Percentiles rank a stretch among this genome's conserved stretches.
These are phyloP conservation scores for Apteryx mantelli DNA, from an alignment of 2,113 vertebrate species.

Conservation along the genomic window DNA sequence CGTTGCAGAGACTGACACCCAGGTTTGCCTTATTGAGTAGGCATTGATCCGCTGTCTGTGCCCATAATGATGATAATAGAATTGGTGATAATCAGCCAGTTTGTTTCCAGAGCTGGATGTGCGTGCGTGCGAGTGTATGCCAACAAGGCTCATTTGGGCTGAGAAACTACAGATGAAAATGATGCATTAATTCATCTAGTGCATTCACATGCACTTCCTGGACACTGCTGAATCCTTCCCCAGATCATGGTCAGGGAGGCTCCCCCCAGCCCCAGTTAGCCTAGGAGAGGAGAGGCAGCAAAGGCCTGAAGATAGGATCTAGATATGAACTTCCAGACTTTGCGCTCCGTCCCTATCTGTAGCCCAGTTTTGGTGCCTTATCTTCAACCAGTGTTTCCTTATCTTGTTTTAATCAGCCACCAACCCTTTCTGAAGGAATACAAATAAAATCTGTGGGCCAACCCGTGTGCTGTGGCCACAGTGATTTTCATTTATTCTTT, in stretches of 20 bases:
- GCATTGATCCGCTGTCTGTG: slow-evolving; percentile 21
- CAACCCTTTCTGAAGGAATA: background rate
- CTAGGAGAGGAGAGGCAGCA: accelerated
- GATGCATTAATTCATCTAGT: background rate
- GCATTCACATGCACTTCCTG: background rate
- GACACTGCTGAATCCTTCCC: background rate
- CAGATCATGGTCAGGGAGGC: accelerated
- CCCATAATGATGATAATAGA: background rate
- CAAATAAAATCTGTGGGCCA: background rate
- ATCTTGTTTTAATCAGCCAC: background rate
- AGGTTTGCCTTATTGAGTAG: background rate
- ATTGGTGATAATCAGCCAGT: background rate
- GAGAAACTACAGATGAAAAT: background rate
- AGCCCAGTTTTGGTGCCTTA: background rate
- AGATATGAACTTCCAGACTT: background rate
- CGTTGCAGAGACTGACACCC: background rate
- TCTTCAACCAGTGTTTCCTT: background rate
- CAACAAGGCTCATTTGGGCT: background rate
- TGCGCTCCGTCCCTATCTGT: background rate
- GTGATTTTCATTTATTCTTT: background rate
- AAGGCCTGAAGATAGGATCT: background rate
- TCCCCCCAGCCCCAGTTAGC: accelerated
- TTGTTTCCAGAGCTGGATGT: background rate
- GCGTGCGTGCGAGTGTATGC: background rate
- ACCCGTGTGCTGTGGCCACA: background rate